Evolutionary conservation across 2,797 vertebrate species (phyloP).

Genomic region (Oreortyx pictus): DNA sequence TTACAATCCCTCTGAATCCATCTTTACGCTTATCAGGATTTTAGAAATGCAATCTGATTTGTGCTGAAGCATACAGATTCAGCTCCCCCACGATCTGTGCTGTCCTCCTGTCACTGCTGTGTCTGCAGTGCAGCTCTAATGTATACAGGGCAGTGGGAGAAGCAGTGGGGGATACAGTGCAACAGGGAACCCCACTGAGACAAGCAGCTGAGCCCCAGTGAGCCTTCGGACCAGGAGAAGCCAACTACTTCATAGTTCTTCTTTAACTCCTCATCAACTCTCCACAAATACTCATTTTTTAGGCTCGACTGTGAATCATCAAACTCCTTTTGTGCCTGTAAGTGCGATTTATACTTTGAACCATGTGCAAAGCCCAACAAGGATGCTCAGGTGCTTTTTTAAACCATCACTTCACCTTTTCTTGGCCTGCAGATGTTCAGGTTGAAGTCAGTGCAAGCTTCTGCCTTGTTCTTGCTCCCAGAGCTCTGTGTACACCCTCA

Average conservation of each 20-base stretch:
- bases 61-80: constrained; percentile 52
- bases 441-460: neutral
- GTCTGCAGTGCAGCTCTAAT: neutral
- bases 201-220: constrained; percentile 14
- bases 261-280: constrained; percentile 6
- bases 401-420: neutral
- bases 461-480: neutral
- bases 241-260: neutral
- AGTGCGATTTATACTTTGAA: neutral
- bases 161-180: neutral
- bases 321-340: constrained; percentile 9
- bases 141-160: neutral
- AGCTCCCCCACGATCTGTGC: neutral
- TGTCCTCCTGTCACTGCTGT: neutral
- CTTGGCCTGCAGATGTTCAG: neutral
- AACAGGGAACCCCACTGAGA: constrained; percentile 1
- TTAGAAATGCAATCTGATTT: constrained; percentile 58
- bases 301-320: constrained; percentile 39
- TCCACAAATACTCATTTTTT: neutral
- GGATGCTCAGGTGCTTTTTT: neutral
- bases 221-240: neutral
- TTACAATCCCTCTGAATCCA: constrained; percentile 58
- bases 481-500: neutral
- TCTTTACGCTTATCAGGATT: constrained; percentile 57
- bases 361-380: constrained; percentile 11